These are phyloP conservation scores for Torymus texanus DNA, from an alignment of 2,888 invertebrate genomes.

Conservation along the genomic window DNA sequence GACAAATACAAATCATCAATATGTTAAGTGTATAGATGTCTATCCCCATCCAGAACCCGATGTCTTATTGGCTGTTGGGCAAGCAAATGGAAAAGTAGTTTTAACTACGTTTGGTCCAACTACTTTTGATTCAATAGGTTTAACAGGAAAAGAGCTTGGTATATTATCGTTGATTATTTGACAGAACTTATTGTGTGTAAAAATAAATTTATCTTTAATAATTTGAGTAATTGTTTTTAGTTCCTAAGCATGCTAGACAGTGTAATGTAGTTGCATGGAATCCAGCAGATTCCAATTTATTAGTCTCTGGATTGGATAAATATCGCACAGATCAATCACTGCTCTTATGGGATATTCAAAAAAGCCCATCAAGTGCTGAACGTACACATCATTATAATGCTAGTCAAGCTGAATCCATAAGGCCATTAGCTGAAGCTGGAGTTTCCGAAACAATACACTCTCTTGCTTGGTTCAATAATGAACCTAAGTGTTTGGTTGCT, in stretches of 20 bases:
- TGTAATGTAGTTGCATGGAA: constrained; percentile 94
- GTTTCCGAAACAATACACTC: constrained; percentile 90
- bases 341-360: constrained; percentile 90
- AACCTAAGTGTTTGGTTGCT: constrained; percentile 86
- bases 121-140: constrained; percentile 81
- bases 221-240: constrained; percentile 74
- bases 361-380: constrained; percentile 74
- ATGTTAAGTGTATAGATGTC: constrained; percentile 91
- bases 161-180: too few relatives aligned
- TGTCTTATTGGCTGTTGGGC: constrained; percentile 89
- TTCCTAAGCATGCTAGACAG: constrained; percentile 88
- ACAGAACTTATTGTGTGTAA: too few relatives aligned
- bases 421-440: constrained; percentile 86
- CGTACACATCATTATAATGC: constrained; percentile 69
- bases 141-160: constrained; percentile 87
- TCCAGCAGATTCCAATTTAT: constrained; percentile 85
- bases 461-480: constrained; percentile 87
- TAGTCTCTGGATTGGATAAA: constrained; percentile 92
- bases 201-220: constrained; percentile 23
- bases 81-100: constrained; percentile 91
- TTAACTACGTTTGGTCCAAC: constrained; percentile 86
- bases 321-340: constrained; percentile 92
- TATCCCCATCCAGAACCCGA: constrained; percentile 87
- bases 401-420: constrained; percentile 76
- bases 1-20: constrained; percentile 84